Evolutionary conservation across 2,888 invertebrate genomes (phyloP).

Genomic region (Endotricha flammealis): DNA sequence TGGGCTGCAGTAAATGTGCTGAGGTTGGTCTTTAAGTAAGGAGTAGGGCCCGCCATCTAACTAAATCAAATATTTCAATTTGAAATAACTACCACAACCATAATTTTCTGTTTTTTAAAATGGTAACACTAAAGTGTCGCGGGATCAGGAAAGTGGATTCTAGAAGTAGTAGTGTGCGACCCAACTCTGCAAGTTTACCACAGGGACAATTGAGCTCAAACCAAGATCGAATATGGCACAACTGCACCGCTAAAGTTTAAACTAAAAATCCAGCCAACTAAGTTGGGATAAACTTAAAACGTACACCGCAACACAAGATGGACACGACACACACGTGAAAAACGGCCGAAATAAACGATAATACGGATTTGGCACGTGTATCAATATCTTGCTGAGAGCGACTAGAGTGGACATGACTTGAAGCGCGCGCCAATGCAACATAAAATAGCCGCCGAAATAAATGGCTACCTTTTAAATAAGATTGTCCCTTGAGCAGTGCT

Average conservation of each 20-base stretch:
- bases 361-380: constrained; percentile 47
- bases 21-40: constrained; percentile 27
- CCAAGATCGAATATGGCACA: constrained; percentile 38
- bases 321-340: constrained; percentile 52
- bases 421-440: constrained; percentile 27
- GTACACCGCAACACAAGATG: constrained; percentile 43
- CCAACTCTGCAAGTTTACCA: constrained; percentile 39
- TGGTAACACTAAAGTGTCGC: constrained; percentile 64
- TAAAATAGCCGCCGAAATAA: constrained; percentile 23
- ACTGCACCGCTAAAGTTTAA: constrained; percentile 41
- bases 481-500: constrained; percentile 30
- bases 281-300: constrained; percentile 67
- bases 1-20: constrained; percentile 31
- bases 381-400: constrained; percentile 51
- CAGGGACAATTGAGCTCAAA: constrained; percentile 35
- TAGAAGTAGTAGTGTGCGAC: constrained; percentile 34
- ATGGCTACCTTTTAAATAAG: constrained; percentile 20
- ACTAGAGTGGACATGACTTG: too few species aligned
- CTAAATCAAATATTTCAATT: constrained; percentile 65
- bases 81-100: constrained; percentile 77
- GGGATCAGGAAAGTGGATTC: constrained; percentile 37
- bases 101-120: constrained; percentile 65
- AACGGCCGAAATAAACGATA: constrained; percentile 13
- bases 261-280: constrained; percentile 63
- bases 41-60: constrained; percentile 42